A percentile compares a stretch with the other conserved stretches of the same genome.
These are phyloP conservation scores for roundworm (Caenorhabditis elegans) DNA, from an alignment of 1,140 invertebrate species.

Conservation along the genomic window WBcel235 BX284605.5:11889001-11889500, in stretches of 20 bases:
- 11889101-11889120: constrained; percentile 43
- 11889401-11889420: constrained; percentile 38
- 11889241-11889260: constrained; percentile 40
- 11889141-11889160: constrained; percentile 49
- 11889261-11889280: constrained; percentile 45
- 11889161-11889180: constrained; percentile 4
- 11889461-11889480: neutral
- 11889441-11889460: neutral
- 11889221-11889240: constrained; percentile 20
- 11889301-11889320: constrained; percentile 46
- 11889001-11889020: neutral
- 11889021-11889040: neutral
- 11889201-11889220: neutral
- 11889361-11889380: constrained; percentile 44
- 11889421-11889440: constrained; percentile 42
- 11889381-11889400: constrained; percentile 41
- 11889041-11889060: constrained; percentile 45
- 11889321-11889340: constrained; percentile 47
- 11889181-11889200: too few relatives aligned
- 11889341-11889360: constrained; percentile 43
- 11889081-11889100: constrained; percentile 42
- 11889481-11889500: constrained; percentile 3
- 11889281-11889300: constrained; percentile 45
- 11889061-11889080: constrained; percentile 47
- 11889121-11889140: constrained; percentile 45